phyloP scores from a whole-genome alignment of 2,888 invertebrate genomes.

The Leuctra nigra region DNA sequence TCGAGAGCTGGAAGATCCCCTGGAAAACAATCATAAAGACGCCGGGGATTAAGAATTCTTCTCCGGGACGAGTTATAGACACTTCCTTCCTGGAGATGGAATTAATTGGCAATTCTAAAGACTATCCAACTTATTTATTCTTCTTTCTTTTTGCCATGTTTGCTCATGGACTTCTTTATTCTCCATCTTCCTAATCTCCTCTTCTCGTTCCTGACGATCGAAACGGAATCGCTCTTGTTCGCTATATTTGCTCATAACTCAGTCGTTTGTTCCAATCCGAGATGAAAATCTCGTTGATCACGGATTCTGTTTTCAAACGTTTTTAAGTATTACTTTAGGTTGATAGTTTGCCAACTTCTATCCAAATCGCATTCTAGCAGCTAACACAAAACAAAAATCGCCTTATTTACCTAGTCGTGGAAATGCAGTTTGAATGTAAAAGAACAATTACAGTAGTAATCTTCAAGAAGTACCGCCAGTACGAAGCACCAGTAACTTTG shows the following conservation, averaged over 20 bases:
- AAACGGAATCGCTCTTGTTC: conserved; percentile 1
- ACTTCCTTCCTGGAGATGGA: conserved; percentile 16
- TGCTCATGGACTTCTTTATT: conserved; percentile 13
- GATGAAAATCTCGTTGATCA: neutral
- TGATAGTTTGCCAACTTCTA: conserved; percentile 15
- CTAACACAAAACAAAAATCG: no score
- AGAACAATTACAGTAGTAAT: no score
- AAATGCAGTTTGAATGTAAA: no score
- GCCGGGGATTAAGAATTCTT: conserved; percentile 28
- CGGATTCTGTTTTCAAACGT: conserved; percentile 5
- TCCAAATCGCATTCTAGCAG: no score
- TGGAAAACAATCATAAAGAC: conserved; percentile 20
- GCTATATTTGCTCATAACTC: conserved; percentile 3
- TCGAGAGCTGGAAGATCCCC: no score
- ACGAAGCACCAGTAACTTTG: no score
- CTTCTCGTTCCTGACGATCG: conserved; percentile 8
- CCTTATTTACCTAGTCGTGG: no score
- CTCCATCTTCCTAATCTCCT: conserved; percentile 15
- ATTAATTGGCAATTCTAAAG: conserved; percentile 28
- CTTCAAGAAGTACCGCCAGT: no score
- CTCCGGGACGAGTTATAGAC: conserved; percentile 26
- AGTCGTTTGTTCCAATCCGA: neutral
- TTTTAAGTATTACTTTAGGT: conserved; percentile 4
- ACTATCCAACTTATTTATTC: conserved; percentile 25
- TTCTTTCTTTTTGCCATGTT: conserved; percentile 17